Percentiles rank a stretch among this genome's conserved stretches.
Conservation (phyloP, 2,888 invertebrate genomes). For the Cheilosia impressa region DNA sequence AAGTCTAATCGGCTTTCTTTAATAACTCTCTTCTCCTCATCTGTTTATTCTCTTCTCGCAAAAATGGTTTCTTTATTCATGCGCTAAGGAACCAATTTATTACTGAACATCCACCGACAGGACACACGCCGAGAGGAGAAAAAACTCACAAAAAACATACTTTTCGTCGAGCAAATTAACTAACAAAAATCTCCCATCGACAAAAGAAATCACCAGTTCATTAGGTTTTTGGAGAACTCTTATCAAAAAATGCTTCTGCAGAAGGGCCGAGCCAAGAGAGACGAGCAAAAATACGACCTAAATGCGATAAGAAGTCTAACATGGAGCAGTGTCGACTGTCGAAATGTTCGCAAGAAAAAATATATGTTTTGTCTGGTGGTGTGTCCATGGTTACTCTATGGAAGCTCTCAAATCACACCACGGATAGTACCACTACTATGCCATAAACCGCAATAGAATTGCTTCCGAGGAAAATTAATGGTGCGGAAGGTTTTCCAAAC, state of each 20-base stretch:
- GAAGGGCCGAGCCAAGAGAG: slow-evolving; percentile 42
- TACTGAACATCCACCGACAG: slow-evolving; percentile 11
- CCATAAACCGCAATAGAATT: slow-evolving; percentile 63
- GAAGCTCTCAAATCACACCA: slow-evolving; percentile 36
- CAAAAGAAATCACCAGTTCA: slow-evolving; percentile 73
- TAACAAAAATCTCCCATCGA: slow-evolving; percentile 59
- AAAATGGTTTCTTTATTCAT: not conserved
- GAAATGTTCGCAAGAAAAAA: slow-evolving; percentile 54
- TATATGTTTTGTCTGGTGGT: slow-evolving; percentile 57
- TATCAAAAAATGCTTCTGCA: slow-evolving; percentile 57
- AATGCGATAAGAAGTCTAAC: slow-evolving; percentile 35
- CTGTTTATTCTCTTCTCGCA: no score
- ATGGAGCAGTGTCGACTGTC: slow-evolving; percentile 24
- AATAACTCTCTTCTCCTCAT: no score
- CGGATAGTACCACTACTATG: slow-evolving; percentile 7
- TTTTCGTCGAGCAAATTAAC: slow-evolving; percentile 63
- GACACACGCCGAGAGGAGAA: not conserved
- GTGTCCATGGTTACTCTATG: slow-evolving; percentile 33
- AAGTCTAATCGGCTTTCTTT: no score
- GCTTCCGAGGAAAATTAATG: slow-evolving; percentile 68
- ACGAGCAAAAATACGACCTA: slow-evolving; percentile 29
- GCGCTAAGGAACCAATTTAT: slow-evolving; percentile 24
- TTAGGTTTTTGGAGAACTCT: slow-evolving; percentile 66
- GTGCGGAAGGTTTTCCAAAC: slow-evolving; percentile 70
- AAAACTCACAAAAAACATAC: slow-evolving; percentile 15